These are phyloP conservation scores for Amitus sp. DNA, from an alignment of 2,888 invertebrate genomes.

Conservation along the genomic window DNA sequence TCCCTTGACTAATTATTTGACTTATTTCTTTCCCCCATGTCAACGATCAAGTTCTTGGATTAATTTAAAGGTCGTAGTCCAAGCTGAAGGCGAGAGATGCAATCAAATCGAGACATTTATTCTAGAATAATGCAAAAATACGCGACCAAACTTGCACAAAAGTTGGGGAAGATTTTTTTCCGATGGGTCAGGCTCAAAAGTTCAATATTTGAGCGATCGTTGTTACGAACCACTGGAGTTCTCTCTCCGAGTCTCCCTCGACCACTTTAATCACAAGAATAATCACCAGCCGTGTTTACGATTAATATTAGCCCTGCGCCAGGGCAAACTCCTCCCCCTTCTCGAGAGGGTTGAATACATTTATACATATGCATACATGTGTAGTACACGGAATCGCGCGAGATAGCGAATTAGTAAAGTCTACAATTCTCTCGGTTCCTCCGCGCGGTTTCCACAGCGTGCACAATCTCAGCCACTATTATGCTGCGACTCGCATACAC, in stretches of 20 bases:
- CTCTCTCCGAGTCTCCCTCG: conserved; percentile 17
- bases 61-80: no score
- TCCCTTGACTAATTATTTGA: no score
- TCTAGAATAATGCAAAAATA: no score
- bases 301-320: conserved; percentile 45
- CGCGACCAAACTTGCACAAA: no score
- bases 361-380: conserved; percentile 31
- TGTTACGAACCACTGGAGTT: conserved; percentile 27
- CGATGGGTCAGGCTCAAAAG: no score
- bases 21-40: no score
- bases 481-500: conserved; percentile 32
- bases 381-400: conserved; percentile 30
- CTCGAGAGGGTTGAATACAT: conserved; percentile 16
- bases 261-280: conserved; percentile 45
- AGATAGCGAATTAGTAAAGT: conserved; percentile 47
- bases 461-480: conserved; percentile 22
- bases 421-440: conserved; percentile 41
- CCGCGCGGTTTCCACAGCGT: conserved; percentile 20
- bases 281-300: conserved; percentile 45
- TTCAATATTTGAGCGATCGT: conserved; percentile 29
- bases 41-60: no score
- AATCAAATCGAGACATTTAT: no score
- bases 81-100: no score
- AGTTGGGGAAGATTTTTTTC: no score
- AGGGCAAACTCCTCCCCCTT: conserved; percentile 38